Evolutionary conservation across 2,797 vertebrate species (phyloP).

Genomic region (Scolopax rusticola): DNA sequence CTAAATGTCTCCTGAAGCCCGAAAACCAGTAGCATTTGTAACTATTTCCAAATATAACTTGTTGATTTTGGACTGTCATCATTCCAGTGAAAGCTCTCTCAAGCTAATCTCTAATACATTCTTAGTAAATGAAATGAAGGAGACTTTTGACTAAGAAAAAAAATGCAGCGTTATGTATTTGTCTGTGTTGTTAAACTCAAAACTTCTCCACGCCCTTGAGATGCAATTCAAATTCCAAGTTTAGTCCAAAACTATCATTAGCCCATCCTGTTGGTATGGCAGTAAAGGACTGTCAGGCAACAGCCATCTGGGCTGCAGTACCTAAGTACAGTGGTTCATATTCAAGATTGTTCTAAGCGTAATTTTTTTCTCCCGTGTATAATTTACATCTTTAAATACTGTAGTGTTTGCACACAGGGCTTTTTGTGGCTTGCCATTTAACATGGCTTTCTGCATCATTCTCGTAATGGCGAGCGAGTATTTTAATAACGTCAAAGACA

Average conservation of each 20-base stretch:
- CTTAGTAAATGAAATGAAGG: constrained; percentile 9
- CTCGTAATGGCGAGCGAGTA: not conserved
- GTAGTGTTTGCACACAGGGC: not conserved
- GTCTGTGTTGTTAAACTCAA: not conserved
- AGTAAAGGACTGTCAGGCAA: not conserved
- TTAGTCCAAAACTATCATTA: constrained; percentile 53
- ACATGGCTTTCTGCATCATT: not conserved
- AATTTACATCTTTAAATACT: constrained; percentile 3
- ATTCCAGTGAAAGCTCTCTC: not conserved
- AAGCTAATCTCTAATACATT: not conserved
- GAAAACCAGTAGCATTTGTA: constrained; percentile 9
- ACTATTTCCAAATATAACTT: constrained; percentile 40
- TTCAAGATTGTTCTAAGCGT: not conserved
- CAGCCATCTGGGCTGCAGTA: not conserved
- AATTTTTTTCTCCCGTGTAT: not conserved
- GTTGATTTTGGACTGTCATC: constrained; percentile 11
- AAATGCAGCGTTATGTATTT: not conserved
- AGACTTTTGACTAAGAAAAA: constrained; percentile 14
- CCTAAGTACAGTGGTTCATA: not conserved
- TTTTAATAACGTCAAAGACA: constrained; percentile 43
- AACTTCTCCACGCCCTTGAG: constrained; percentile 13
- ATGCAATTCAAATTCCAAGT: constrained; percentile 21
- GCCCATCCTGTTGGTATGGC: not conserved
- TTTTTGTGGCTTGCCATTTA: constrained; percentile 23
- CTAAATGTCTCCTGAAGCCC: not conserved